Evolutionary conservation across 2,113 vertebrate species (phyloP).

Genomic region (Potamarius usumacintae): DNA sequence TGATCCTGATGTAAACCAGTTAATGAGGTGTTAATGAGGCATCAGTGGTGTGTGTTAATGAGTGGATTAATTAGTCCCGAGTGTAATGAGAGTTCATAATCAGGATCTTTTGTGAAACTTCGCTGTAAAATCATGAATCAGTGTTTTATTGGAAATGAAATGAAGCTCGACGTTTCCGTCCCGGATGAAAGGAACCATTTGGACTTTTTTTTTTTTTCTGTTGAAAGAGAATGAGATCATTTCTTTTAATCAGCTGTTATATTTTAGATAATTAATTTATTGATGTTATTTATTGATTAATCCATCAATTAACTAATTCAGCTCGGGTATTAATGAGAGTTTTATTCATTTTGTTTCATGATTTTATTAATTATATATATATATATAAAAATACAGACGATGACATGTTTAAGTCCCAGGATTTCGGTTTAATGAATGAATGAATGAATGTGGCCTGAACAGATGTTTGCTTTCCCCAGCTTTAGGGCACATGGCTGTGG

Average conservation of each 20-base stretch:
- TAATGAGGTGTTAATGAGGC: not conserved
- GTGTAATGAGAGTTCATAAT: not conserved
- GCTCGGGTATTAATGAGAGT: not conserved
- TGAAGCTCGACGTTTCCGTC: not conserved
- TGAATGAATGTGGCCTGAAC: not conserved
- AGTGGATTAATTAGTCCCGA: not conserved
- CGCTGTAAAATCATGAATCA: not conserved
- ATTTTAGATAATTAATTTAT: not conserved
- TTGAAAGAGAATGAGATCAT: not conserved
- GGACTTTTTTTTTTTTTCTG: not conserved
- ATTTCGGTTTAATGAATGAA: not conserved
- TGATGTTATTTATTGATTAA: not conserved
- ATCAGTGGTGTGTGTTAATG: not conserved
- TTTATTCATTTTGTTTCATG: not conserved
- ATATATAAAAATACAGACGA: not conserved
- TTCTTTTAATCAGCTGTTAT: not conserved
- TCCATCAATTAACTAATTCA: no score
- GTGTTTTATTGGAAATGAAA: not conserved
- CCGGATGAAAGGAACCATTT: not conserved
- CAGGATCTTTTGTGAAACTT: not conserved
- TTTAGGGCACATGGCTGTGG: not conserved
- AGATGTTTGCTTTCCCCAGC: constrained; percentile 40
- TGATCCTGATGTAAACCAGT: not conserved
- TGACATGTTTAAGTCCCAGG: not conserved
- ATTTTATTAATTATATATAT: not conserved